Evolutionary conservation across 2,797 vertebrate species (phyloP), one percentile per base, ranked within the genome.

Genomic region (Sphaeramia orbicularis): DNA sequence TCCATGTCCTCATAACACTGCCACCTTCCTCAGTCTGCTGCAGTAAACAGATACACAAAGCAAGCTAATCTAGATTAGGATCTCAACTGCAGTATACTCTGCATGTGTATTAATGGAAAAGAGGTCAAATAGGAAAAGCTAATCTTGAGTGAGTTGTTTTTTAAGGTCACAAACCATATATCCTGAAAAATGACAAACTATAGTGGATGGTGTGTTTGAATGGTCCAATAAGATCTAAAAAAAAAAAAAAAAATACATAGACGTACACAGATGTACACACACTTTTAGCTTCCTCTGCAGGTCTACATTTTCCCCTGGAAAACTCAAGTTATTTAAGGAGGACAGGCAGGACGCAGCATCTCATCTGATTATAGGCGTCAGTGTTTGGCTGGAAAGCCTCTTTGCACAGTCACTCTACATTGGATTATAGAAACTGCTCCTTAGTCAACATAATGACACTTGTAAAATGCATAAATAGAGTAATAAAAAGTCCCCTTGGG

Each of bases 401-500:
- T 35, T 65, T 35, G 44, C 66, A 3, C 16, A 54, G 48, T 35
- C 74, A 18, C 80, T 71, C 68, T 36, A 44, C 78, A 67, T 79
- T 83, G 78, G 76, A 86, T 86, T 70, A 74, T 56, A 72, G 75
- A 58, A 82, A 43, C 49, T 13, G 69, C 73, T 86, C 65, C 72
- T 74, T 43, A 55, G 73, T 76, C 74, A 54, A 49, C 61, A 48
- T 45, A 64, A 86, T 81, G 67, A 59, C 35, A 47, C 70, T 84
- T 58, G 18, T 91, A 78, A 88, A 87, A 78, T 12, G 24, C 67
- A 74, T 64, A 72, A 87, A 50, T 62, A 57, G 55, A 6, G 19
- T 71, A 74, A 82, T 88, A 88, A 86, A 90, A 89, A 79, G 67
- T 86, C 76, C 78, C 84, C 83, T 87, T 84, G 84, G 77, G 74